Base-by-base conservation (phyloP, 2,888 invertebrate genomes). In the Eupithecia insigniata region DNA sequence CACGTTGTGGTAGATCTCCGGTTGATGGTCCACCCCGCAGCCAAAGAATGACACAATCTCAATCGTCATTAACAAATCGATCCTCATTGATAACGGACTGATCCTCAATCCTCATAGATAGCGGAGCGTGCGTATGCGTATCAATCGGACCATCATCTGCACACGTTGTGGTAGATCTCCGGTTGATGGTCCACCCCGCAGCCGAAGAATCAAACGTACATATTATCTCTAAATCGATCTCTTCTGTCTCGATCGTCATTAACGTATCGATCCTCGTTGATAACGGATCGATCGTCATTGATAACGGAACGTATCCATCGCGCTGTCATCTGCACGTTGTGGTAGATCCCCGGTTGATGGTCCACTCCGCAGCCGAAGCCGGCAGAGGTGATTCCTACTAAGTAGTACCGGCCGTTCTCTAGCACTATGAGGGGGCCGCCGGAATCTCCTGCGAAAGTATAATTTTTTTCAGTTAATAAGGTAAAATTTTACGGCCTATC, bases 301-400 rank as follows among this genome's bases (percentile, higher is more conserved):
- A 61, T 61, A 32, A 61, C 10, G 30, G 61, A 28, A 77, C 94
- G 93, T 72, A 97, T 97, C 97, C 97, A 97, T 75, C 94, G 92
- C 32, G 96, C 92, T 7, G 97, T 97, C 81, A 95, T 95, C 80
- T 96, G 95, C 2, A 98, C 96, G 85, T 97, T 97, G 88, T 98
- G 97, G 89, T 98, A 98, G 81, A 98, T 98, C 39, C 97, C 97
- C 0, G 98, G 97, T 88, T 98, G 98, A 83, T 97, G 96, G 84
- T 97, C 96, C 18, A 97, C 97, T 0, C 97, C 97, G 85, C 97
- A 98, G 65, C 97, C 97, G 86, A 97, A 98, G 8, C 98, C 98
- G 0, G 97, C 97, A 34, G 97, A 97, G 0, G 97, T 97, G 77
- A 98, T 97, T 18, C 98, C 98, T 7, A 96, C 97, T 16, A 98